phyloP scores from a whole-genome alignment of 1,140 invertebrate genomes.

The Neuroterus valhalla region DNA sequence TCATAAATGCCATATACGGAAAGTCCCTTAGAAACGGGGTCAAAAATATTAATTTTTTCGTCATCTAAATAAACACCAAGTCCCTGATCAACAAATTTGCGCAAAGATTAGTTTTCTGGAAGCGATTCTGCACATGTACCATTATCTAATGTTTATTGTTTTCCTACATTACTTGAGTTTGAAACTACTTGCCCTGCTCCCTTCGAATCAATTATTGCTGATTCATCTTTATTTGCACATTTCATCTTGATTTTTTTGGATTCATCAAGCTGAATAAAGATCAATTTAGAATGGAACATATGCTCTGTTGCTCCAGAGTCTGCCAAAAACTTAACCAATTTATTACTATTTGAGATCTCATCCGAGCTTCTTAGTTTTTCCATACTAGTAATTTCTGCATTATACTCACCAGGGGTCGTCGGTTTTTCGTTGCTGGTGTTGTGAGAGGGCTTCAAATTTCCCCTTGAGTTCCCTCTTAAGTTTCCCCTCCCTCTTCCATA shows the following conservation, averaged over 20 bases:
- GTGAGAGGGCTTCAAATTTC: too few relatives aligned
- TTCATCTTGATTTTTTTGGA: conserved; percentile 17
- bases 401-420: too few relatives aligned
- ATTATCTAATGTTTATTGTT: neutral
- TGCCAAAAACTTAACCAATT: conserved; percentile 8
- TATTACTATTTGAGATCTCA: too few relatives aligned
- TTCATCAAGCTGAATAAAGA: conserved; percentile 29
- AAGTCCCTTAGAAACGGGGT: neutral
- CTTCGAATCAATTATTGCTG: conserved; percentile 29
- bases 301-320: conserved; percentile 24
- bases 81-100: neutral
- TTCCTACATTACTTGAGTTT: neutral
- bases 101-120: neutral
- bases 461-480: too few relatives aligned
- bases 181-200: conserved; percentile 15
- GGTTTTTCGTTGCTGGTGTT: too few relatives aligned
- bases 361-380: too few relatives aligned
- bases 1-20: neutral
- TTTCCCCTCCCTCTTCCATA: too few relatives aligned
- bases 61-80: neutral
- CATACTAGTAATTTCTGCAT: too few relatives aligned
- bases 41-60: neutral
- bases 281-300: conserved; percentile 20
- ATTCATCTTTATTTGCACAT: conserved; percentile 38
- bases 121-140: neutral